phyloP scores from a whole-genome alignment of 2,113 vertebrate species.

The Sinocyclocheilus maitianheensis region DNA sequence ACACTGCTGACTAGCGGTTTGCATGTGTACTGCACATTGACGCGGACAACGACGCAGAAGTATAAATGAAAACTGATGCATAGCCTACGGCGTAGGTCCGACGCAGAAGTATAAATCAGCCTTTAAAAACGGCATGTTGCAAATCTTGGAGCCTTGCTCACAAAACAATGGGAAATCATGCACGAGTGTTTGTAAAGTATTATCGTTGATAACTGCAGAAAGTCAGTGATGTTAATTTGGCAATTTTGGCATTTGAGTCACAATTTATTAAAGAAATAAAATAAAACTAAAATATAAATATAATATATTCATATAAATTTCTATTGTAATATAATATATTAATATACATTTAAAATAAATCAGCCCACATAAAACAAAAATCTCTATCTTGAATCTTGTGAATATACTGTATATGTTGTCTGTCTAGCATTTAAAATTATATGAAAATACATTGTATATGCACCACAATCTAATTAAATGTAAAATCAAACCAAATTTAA shows the following conservation, averaged over 20 bases:
- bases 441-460: not conserved
- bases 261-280: too few species aligned
- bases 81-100: too few species aligned
- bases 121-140: not conserved
- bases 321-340: too few species aligned
- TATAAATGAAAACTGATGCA: too few species aligned
- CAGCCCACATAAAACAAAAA: too few species aligned
- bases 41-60: too few species aligned
- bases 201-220: not conserved
- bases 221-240: not conserved
- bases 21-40: too few species aligned
- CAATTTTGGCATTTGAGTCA: not conserved
- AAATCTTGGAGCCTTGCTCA: not conserved
- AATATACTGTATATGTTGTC: not conserved
- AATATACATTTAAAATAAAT: too few species aligned
- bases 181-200: not conserved
- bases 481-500: not conserved
- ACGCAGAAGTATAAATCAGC: too few species aligned
- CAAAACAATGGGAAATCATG: not conserved
- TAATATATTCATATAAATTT: too few species aligned
- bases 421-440: not conserved
- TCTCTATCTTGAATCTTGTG: not conserved
- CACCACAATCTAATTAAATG: not conserved
- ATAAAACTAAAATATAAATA: too few species aligned
- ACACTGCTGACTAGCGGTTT: too few species aligned